phyloP scores from a whole-genome alignment of 2,797 vertebrate genomes.

The Lacerta viridis region DNA sequence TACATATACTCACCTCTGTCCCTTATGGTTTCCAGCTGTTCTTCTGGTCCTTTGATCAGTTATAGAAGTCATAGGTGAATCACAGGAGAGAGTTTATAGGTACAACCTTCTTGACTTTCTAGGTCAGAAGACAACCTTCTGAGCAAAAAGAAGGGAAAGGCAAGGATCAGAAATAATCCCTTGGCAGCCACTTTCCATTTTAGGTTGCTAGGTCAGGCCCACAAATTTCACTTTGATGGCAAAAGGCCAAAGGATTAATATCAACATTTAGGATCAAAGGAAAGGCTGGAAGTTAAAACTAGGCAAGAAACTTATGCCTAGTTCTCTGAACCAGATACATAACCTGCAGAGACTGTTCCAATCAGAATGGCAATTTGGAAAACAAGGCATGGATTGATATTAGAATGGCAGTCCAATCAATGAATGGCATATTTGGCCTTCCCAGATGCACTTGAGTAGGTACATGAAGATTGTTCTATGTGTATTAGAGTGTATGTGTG shows the following conservation, averaged over 20 bases:
- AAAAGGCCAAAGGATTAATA: neutral
- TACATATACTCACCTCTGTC: neutral
- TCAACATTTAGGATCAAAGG: fast-evolving
- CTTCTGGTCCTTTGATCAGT: constrained; percentile 16
- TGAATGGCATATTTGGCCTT: neutral
- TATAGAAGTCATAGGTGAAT: constrained; percentile 13
- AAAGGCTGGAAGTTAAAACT: neutral
- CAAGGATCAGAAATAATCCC: neutral
- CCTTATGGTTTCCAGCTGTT: neutral
- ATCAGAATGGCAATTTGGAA: neutral
- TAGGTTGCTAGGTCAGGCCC: constrained; percentile 13
- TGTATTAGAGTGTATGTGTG: neutral
- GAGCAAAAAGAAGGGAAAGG: neutral
- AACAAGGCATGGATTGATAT: fast-evolving
- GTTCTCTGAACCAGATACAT: neutral
- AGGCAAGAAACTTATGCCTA: fast-evolving
- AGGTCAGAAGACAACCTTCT: fast-evolving
- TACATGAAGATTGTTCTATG: neutral
- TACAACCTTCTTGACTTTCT: constrained; percentile 15
- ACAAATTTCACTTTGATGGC: neutral
- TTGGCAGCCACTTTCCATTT: neutral
- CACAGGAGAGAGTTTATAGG: neutral
- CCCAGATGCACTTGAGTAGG: neutral
- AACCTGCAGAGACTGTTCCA: neutral
- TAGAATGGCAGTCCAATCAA: neutral